Evolutionary conservation across 2,797 vertebrate species (phyloP).

Genomic region (Mormyrus hasselquistii): DNA sequence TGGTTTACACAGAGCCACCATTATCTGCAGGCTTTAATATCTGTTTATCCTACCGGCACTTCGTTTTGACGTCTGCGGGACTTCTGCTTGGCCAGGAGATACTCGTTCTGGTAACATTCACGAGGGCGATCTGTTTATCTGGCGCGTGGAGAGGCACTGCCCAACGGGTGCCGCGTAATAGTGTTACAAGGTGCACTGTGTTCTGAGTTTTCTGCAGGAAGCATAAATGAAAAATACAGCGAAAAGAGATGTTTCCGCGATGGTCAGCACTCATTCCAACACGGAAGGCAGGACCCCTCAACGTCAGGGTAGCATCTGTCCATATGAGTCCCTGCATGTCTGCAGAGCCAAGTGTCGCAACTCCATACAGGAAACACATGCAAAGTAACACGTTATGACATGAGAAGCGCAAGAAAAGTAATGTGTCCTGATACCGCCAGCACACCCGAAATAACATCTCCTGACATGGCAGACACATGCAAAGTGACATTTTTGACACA

Average conservation of each 20-base stretch:
- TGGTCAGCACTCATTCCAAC: neutral
- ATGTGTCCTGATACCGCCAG: neutral
- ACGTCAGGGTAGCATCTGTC: neutral
- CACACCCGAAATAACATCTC: neutral
- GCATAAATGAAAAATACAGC: neutral
- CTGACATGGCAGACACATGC: neutral
- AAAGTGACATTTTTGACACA: neutral
- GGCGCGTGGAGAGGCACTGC: neutral
- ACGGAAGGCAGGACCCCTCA: neutral
- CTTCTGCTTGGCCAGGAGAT: neutral
- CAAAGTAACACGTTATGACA: neutral
- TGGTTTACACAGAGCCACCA: slow-evolving; percentile 14
- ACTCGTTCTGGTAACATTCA: neutral
- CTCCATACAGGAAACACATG: neutral
- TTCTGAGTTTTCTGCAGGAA: neutral
- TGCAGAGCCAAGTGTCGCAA: neutral
- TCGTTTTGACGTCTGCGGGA: neutral
- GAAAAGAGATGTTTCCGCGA: neutral
- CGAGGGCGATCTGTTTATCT: neutral
- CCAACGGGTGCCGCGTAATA: neutral
- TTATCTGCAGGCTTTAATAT: neutral
- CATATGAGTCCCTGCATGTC: neutral
- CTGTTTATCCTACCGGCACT: neutral
- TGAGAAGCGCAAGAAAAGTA: neutral
- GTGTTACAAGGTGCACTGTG: neutral